Evolutionary conservation across 2,888 invertebrate species (phyloP).

Genomic region (Oeneis ivallda): DNA sequence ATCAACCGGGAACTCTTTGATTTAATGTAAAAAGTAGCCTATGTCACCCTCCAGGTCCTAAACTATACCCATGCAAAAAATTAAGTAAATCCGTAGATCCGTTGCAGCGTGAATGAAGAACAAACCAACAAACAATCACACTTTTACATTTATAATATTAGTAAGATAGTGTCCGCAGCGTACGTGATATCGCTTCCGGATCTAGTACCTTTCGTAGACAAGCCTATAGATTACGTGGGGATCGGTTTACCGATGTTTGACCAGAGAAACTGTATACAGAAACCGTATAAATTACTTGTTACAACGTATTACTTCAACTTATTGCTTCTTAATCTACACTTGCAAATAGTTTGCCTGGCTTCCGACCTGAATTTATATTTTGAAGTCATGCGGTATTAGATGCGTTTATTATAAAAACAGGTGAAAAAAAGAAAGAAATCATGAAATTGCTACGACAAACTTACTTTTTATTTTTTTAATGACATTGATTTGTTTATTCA

Average conservation of each 20-base stretch:
- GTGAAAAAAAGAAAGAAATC: neutral
- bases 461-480: neutral
- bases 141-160: too few species aligned
- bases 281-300: slow-evolving; percentile 17
- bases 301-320: slow-evolving; percentile 9
- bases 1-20: too few species aligned
- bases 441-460: neutral
- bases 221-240: slow-evolving; percentile 17
- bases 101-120: too few species aligned
- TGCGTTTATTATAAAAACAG: neutral
- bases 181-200: neutral
- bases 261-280: slow-evolving; percentile 13
- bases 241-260: slow-evolving; percentile 22
- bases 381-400: neutral
- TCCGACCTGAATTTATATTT: neutral
- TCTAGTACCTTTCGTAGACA: slow-evolving; percentile 19
- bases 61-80: too few species aligned
- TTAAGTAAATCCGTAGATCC: too few species aligned
- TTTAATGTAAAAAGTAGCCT: too few species aligned
- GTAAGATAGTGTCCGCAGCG: too few species aligned
- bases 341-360: slow-evolving; percentile 4
- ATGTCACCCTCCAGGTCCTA: too few species aligned
- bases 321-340: slow-evolving; percentile 13
- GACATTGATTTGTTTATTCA: too few species aligned
- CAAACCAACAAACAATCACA: too few species aligned